These are phyloP conservation scores for Odocoileus hemionus DNA, from an alignment of 2,113 vertebrate species.

Conservation along the genomic window DNA sequence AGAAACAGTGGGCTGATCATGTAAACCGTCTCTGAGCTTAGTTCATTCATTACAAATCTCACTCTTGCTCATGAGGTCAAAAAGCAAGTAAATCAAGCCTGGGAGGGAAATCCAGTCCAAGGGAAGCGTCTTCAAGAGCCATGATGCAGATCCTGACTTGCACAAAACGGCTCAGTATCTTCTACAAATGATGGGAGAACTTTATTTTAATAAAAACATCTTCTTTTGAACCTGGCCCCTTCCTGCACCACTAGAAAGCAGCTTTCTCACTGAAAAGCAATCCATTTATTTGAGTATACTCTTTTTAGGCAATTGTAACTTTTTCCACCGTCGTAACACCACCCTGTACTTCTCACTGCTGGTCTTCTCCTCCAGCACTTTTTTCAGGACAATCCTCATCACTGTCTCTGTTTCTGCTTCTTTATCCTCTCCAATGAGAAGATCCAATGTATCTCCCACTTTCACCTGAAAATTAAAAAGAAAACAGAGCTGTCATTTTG, in stretches of 20 bases:
- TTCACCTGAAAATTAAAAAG: conserved; percentile 86
- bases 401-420: conserved; percentile 86
- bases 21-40: conserved; percentile 36
- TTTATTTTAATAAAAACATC: conserved; percentile 50
- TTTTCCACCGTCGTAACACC: conserved; percentile 91
- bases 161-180: not conserved
- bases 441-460: conserved; percentile 91
- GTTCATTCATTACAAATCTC: conserved; percentile 18
- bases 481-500: not conserved
- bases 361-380: conserved; percentile 82
- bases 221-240: not conserved
- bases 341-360: conserved; percentile 87
- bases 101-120: not conserved
- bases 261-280: conserved; percentile 24
- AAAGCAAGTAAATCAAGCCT: not conserved
- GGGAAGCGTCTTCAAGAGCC: not conserved
- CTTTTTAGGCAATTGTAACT: conserved; percentile 85
- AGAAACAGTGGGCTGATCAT: not conserved
- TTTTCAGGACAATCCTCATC: conserved; percentile 89
- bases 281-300: conserved; percentile 78
- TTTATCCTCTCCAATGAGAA: conserved; percentile 86
- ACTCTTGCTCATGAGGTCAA: not conserved
- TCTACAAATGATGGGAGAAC: not conserved
- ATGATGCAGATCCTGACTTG: not conserved
- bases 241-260: not conserved